These are phyloP conservation scores for Phycodurus eques DNA, from an alignment of 2,113 vertebrate species.

Conservation along the genomic window DNA sequence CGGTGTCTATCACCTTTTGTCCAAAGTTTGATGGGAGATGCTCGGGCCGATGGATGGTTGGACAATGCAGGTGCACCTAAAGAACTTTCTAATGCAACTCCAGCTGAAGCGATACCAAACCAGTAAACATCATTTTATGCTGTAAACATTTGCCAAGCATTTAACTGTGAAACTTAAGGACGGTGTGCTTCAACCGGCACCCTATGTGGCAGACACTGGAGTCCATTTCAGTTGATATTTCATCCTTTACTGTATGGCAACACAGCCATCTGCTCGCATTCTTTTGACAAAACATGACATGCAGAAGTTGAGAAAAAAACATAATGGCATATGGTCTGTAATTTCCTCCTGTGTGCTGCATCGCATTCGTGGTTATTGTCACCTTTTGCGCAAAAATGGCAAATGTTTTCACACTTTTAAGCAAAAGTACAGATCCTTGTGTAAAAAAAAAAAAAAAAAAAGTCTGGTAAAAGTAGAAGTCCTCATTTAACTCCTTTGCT, in stretches of 20 bases:
- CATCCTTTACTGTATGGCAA: slow-evolving; percentile 21
- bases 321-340: slow-evolving; percentile 2
- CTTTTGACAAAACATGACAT: slow-evolving; percentile 31
- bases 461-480: too few relatives aligned
- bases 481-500: too few relatives aligned
- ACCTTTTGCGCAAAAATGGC: not conserved
- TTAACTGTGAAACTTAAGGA: not conserved
- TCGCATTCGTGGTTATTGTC: not conserved
- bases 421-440: not conserved
- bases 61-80: not conserved
- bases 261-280: slow-evolving; percentile 54
- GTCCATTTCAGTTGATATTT: slow-evolving; percentile 22
- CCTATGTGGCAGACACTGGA: not conserved
- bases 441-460: too few relatives aligned
- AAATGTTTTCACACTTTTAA: not conserved
- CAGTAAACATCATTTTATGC: not conserved
- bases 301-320: slow-evolving; percentile 25
- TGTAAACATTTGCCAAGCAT: not conserved
- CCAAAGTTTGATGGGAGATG: too few relatives aligned
- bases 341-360: slow-evolving; percentile 10
- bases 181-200: not conserved
- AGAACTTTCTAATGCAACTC: not conserved
- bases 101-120: not conserved
- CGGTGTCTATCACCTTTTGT: too few relatives aligned
- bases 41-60: too few relatives aligned